Evolutionary conservation across 2,888 invertebrate genomes (phyloP).

Genomic region (Abscondita cerata): DNA sequence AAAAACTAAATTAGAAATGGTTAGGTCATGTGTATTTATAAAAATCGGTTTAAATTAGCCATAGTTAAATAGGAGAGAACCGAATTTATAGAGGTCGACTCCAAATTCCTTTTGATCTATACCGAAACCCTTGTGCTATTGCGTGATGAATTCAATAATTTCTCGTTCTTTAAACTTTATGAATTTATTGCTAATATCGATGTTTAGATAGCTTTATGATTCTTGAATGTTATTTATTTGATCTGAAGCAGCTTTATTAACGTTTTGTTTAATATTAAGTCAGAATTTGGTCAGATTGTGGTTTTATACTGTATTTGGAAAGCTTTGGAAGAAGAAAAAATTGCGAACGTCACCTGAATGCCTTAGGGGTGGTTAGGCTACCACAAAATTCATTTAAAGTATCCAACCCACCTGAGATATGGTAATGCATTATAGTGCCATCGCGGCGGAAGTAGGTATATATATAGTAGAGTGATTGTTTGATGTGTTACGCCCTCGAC

Average conservation of each 20-base stretch:
- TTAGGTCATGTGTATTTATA: slow-evolving; percentile 41
- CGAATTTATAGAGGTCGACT: slow-evolving; percentile 45
- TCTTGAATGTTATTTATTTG: neutral
- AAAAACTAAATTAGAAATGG: slow-evolving; percentile 24
- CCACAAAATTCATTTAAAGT: slow-evolving; percentile 40
- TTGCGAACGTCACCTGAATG: slow-evolving; percentile 23
- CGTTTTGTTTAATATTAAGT: too few species aligned
- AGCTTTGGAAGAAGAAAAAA: slow-evolving; percentile 19
- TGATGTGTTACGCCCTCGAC: slow-evolving; percentile 58
- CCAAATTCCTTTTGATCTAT: slow-evolving; percentile 44
- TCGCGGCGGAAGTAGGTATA: slow-evolving; percentile 36
- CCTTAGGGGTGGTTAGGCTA: slow-evolving; percentile 21
- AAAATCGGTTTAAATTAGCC: slow-evolving; percentile 49
- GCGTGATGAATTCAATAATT: slow-evolving; percentile 41
- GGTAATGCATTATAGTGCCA: slow-evolving; percentile 32
- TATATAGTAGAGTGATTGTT: slow-evolving; percentile 52
- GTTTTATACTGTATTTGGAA: too few species aligned
- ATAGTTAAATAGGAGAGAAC: slow-evolving; percentile 45
- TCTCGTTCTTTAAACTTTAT: slow-evolving; percentile 24
- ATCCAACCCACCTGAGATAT: slow-evolving; percentile 37
- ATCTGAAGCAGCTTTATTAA: too few species aligned
- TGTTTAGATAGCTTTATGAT: slow-evolving; percentile 20
- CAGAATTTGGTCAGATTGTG: too few species aligned
- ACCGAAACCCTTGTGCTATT: slow-evolving; percentile 45
- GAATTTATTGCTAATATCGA: slow-evolving; percentile 29